Conservation (phyloP, 2,113 vertebrate genomes). For the Hemiscyllium ocellatum region DNA sequence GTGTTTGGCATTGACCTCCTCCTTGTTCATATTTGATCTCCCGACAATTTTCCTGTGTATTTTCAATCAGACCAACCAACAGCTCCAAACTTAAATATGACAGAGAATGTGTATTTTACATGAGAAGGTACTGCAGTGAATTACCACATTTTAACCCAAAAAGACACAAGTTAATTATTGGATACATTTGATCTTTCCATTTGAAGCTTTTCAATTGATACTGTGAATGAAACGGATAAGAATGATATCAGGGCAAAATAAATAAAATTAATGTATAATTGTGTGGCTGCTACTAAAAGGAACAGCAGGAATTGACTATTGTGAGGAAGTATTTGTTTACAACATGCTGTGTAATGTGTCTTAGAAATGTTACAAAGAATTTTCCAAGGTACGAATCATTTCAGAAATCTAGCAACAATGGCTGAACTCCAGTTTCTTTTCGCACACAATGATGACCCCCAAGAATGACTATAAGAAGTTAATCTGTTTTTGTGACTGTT, state of each 20-base stretch:
- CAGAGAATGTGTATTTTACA: not conserved
- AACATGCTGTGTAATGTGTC: not conserved
- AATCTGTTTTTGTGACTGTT: not conserved
- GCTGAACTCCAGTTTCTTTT: not conserved
- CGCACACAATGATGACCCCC: not conserved
- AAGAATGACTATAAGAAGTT: not conserved
- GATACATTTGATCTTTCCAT: not conserved
- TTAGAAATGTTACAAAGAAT: not conserved
- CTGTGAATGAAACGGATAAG: not conserved
- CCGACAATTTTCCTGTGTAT: not conserved
- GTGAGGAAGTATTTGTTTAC: not conserved
- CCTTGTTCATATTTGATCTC: conserved; percentile 11
- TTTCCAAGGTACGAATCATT: not conserved
- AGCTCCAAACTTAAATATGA: not conserved
- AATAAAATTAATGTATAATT: not conserved
- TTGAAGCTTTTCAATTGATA: not conserved
- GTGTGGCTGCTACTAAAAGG: too few species aligned
- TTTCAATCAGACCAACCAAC: conserved; percentile 20
- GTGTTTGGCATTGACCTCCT: not conserved
- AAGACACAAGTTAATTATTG: not conserved
- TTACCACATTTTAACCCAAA: not conserved
- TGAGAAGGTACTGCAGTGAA: not conserved
- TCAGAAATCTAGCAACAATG: not conserved
- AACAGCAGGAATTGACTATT: not conserved
- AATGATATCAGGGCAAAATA: not conserved